Evolutionary conservation across 2,113 vertebrate species (phyloP).

Genomic region (Columbina picui): DNA sequence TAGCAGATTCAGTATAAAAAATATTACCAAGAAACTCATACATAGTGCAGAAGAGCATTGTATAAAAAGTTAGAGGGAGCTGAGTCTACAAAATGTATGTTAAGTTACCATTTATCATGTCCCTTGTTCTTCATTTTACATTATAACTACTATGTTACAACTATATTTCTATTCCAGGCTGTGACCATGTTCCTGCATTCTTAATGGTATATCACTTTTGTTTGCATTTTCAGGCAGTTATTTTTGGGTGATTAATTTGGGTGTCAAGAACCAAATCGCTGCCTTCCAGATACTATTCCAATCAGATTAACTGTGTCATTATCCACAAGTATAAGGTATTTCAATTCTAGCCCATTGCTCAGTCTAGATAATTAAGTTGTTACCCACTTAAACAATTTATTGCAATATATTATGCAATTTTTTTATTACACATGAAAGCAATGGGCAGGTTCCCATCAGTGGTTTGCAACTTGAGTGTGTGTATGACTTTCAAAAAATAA

Average conservation of each 20-base stretch:
- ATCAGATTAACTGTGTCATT: slow-evolving; percentile 38
- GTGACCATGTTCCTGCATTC: neutral
- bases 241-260: slow-evolving; percentile 29
- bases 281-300: neutral
- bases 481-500: neutral
- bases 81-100: neutral
- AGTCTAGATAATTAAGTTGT: slow-evolving; percentile 41
- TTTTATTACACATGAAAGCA: slow-evolving; percentile 24
- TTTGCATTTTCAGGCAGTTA: slow-evolving; percentile 16
- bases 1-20: neutral
- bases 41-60: neutral
- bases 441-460: neutral
- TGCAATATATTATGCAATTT: neutral
- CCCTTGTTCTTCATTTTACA: neutral
- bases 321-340: slow-evolving; percentile 20
- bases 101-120: slow-evolving; percentile 8
- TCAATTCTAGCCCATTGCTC: neutral
- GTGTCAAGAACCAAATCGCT: slow-evolving; percentile 15
- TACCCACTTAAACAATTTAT: slow-evolving; percentile 32
- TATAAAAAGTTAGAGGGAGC: neutral
- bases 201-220: neutral
- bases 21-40: neutral
- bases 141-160: neutral
- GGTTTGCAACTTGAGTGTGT: neutral
- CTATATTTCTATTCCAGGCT: neutral